Conservation (phyloP, 2,113 vertebrate genomes). For the Protomyctophum bolini region DNA sequence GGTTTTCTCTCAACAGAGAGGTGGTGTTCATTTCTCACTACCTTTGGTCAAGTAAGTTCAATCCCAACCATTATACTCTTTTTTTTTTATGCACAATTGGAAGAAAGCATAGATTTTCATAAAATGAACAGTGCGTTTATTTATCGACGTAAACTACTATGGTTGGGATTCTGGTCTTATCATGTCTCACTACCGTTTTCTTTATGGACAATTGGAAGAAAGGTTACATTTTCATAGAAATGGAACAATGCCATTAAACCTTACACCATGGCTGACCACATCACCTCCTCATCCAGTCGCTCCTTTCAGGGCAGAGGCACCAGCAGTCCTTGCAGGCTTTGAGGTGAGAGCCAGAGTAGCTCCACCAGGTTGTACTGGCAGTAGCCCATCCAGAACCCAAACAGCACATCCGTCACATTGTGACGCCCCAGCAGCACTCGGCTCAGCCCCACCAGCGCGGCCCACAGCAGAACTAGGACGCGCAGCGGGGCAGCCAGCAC, state of each 20-base stretch:
- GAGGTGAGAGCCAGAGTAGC: constrained; percentile 90
- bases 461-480: constrained; percentile 92
- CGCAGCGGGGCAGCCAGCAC: constrained; percentile 90
- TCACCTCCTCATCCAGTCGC: background rate
- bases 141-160: background rate
- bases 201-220: background rate
- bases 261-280: background rate
- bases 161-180: background rate
- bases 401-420: constrained; percentile 93
- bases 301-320: constrained; percentile 67
- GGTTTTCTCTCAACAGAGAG: background rate
- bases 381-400: constrained; percentile 93
- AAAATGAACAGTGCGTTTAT: too few species aligned
- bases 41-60: background rate
- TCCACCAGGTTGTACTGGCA: constrained; percentile 91
- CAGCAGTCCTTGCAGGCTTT: constrained; percentile 82
- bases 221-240: background rate
- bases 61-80: background rate
- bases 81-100: too few species aligned
- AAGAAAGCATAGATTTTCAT: too few species aligned
- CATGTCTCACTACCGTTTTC: background rate
- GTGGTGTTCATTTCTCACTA: background rate
- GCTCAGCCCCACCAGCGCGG: constrained; percentile 86
- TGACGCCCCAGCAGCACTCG: constrained; percentile 94
- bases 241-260: background rate